A percentile compares a stretch with the other conserved stretches of the same genome.
Conservation (phyloP, 2,113 vertebrate species). For the Eurystomus gularis region DNA sequence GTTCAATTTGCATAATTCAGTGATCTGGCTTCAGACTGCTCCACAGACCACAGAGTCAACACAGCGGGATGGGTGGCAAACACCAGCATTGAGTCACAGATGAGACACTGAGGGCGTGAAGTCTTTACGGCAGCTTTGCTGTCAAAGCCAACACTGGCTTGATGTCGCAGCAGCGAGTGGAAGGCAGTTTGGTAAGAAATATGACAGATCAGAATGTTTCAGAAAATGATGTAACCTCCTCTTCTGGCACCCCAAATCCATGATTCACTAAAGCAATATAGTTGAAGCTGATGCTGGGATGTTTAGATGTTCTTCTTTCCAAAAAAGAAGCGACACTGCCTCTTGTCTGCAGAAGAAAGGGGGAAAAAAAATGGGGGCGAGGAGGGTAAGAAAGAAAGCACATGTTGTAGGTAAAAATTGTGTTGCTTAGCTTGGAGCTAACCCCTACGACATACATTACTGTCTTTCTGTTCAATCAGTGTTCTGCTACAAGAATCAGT, state of each 20-base stretch:
- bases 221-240: not conserved
- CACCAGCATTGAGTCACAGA: not conserved
- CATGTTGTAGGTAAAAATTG: slow-evolving; percentile 70
- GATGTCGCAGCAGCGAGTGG: not conserved
- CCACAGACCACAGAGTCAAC: not conserved
- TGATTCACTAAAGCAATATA: not conserved
- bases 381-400: not conserved
- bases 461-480: slow-evolving; percentile 84
- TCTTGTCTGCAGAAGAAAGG: not conserved
- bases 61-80: not conserved
- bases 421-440: slow-evolving; percentile 80
- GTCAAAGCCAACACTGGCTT: not conserved
- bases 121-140: not conserved
- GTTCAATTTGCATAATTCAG: not conserved
- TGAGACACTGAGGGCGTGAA: not conserved
- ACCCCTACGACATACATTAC: slow-evolving; percentile 82
- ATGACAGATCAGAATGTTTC: not conserved
- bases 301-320: not conserved
- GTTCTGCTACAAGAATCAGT: slow-evolving; percentile 84
- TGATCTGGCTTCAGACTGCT: not conserved
- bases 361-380: not conserved
- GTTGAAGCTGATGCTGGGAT: not conserved
- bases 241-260: not conserved
- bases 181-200: not conserved
- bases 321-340: not conserved